Evolutionary conservation across 1,140 invertebrate species (phyloP).

Genomic region (Scylla paramamosain): DNA sequence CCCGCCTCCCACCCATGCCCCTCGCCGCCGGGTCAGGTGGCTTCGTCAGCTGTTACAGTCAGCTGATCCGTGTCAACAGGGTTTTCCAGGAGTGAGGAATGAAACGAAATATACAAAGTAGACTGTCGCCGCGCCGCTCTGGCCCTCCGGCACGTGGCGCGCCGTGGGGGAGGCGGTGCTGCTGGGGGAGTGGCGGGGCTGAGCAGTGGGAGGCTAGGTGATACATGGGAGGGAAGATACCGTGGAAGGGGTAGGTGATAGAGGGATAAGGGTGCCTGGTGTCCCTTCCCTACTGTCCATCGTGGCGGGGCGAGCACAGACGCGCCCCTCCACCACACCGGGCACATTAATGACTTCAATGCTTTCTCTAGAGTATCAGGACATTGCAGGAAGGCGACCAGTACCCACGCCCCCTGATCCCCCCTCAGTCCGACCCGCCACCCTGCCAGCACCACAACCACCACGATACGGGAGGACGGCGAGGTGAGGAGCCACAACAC

Average conservation of each 20-base stretch:
- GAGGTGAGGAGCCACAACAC: not conserved
- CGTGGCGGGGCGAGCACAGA: no score
- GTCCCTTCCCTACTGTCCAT: no score
- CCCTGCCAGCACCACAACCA: no score
- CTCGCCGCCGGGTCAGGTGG: slow-evolving; percentile 58
- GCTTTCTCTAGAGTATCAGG: no score
- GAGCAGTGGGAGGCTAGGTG: not conserved
- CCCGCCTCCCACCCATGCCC: not conserved
- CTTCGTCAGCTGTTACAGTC: slow-evolving; percentile 61
- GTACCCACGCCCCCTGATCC: not conserved
- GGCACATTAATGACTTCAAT: no score
- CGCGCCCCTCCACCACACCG: no score
- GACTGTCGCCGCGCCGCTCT: not conserved
- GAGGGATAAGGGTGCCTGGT: no score
- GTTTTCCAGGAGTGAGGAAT: slow-evolving; percentile 70
- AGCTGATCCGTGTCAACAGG: slow-evolving; percentile 69
- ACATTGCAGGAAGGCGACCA: no score
- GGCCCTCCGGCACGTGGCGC: not conserved
- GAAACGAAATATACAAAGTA: slow-evolving; percentile 64
- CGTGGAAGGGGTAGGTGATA: no score
- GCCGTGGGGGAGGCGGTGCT: not conserved
- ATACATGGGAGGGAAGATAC: no score
- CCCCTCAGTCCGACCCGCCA: not conserved
- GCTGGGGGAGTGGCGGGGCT: not conserved
- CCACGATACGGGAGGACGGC: no score